phyloP scores from a whole-genome alignment of 2,113 vertebrate genomes.

The Microcebus lehilahytsara region DNA sequence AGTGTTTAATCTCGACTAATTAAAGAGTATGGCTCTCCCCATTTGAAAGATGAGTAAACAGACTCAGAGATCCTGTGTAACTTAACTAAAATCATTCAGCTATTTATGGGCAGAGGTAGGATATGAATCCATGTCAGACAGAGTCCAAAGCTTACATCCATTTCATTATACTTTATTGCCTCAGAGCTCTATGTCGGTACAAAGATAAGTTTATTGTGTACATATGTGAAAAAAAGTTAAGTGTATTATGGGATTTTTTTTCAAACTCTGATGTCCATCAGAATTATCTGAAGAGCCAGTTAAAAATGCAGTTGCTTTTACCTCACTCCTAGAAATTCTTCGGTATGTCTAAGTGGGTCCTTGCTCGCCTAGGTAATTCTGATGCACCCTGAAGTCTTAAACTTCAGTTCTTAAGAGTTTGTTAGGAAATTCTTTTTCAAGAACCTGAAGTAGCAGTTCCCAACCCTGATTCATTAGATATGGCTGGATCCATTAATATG shows the following conservation, averaged over 20 bases:
- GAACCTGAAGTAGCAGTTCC: background rate
- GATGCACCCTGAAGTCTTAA: background rate
- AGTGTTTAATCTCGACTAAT: background rate
- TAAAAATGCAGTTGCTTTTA: background rate
- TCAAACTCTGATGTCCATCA: background rate
- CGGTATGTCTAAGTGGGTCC: background rate
- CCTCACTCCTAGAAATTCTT: background rate
- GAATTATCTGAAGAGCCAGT: background rate
- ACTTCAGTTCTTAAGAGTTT: background rate
- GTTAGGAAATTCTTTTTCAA: background rate
- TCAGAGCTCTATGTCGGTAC: background rate
- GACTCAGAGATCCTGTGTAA: background rate
- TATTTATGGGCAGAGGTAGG: background rate
- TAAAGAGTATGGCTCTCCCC: background rate
- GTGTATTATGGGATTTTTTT: background rate
- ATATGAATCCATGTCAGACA: background rate
- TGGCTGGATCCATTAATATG: background rate
- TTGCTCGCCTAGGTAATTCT: background rate
- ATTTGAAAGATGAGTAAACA: background rate
- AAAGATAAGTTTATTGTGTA: background rate
- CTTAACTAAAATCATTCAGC: background rate
- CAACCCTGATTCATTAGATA: background rate
- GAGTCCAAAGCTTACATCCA: background rate
- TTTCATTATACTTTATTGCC: background rate
- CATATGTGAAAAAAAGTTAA: background rate